These are phyloP conservation scores for Hemiprocne comata DNA, from an alignment of 2,113 vertebrate species.

Conservation along the genomic window DNA sequence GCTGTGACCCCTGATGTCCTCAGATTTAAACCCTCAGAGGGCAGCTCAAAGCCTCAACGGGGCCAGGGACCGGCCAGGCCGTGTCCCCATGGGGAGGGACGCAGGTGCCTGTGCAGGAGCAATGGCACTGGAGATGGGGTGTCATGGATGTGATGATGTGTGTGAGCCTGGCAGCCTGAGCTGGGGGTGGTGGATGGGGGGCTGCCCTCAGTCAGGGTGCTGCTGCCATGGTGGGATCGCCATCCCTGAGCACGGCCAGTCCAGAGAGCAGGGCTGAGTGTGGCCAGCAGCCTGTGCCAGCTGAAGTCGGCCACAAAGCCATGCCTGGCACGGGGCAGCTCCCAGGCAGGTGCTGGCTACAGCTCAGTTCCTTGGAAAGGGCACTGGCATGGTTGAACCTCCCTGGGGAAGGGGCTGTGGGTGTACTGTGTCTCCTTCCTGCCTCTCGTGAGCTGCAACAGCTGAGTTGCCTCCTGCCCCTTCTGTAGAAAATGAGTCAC, in stretches of 20 bases:
- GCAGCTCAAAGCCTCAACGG: background rate
- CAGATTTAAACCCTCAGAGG: background rate
- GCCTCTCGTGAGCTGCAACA: accelerated
- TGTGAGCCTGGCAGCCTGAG: background rate
- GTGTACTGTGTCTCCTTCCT: accelerated
- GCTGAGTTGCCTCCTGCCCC: background rate
- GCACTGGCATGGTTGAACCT: background rate
- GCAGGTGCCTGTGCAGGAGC: accelerated
- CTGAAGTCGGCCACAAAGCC: accelerated
- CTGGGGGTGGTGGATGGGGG: background rate
- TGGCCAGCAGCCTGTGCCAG: background rate
- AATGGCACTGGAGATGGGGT: accelerated
- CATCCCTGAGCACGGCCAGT: accelerated
- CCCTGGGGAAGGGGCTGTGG: too few species aligned
- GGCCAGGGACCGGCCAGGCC: background rate
- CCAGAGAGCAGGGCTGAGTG: accelerated
- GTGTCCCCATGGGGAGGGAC: accelerated
- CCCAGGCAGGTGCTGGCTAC: background rate
- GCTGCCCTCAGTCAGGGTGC: background rate
- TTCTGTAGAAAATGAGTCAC: background rate
- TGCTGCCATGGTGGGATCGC: accelerated
- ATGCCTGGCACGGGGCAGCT: accelerated
- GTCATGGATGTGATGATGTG: accelerated
- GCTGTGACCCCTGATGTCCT: background rate
- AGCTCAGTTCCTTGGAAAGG: accelerated